A percentile compares a stretch with the other conserved stretches of the same genome.
Evolutionary conservation across 1,140 invertebrate species (phyloP).

Genomic region (Melanaphis sacchari): DNA sequence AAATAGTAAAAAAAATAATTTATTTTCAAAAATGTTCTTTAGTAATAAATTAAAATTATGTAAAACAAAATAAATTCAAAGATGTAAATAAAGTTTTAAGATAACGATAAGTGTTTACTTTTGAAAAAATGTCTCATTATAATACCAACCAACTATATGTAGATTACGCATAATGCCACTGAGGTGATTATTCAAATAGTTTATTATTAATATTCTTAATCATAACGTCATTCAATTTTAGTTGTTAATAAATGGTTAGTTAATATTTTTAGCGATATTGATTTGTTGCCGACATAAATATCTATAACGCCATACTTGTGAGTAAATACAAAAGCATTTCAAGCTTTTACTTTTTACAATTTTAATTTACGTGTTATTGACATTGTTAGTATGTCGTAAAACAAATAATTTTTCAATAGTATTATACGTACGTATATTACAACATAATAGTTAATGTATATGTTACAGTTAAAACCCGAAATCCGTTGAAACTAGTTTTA

Average conservation of each 20-base stretch:
- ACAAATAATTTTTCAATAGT: not conserved
- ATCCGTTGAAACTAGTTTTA: too few species aligned
- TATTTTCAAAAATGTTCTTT: too few species aligned
- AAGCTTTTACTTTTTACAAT: not conserved
- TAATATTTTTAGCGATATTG: not conserved
- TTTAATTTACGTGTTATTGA: conserved; percentile 3
- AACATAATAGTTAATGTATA: not conserved
- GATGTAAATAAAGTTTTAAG: too few species aligned
- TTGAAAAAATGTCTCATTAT: not conserved
- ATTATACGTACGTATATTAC: not conserved
- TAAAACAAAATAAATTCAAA: too few species aligned
- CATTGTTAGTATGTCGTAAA: not conserved
- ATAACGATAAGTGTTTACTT: too few species aligned
- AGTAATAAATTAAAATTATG: too few species aligned
- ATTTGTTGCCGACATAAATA: not conserved
- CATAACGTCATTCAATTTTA: not conserved
- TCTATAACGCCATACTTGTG: not conserved
- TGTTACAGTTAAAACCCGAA: too few species aligned
- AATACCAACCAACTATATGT: not conserved
- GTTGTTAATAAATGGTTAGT: not conserved
- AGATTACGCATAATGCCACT: not conserved
- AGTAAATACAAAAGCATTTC: not conserved
- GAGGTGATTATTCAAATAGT: not conserved
- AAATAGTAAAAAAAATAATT: too few species aligned
- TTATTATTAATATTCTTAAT: not conserved